Evolutionary conservation across 2,888 invertebrate genomes (phyloP), one percentile per base, ranked within the genome.

Genomic region (Xestia ashworthii): DNA sequence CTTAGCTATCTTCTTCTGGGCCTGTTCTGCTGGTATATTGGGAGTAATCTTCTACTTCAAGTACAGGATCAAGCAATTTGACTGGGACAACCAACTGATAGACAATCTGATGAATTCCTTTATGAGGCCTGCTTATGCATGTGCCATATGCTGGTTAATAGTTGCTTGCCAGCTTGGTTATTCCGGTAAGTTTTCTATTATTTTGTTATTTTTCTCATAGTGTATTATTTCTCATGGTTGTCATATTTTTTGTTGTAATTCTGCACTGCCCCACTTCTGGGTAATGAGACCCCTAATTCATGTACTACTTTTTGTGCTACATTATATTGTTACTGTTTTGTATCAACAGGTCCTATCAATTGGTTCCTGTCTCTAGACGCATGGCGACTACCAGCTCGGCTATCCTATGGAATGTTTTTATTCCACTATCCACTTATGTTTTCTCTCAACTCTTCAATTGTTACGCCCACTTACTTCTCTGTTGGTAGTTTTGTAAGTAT

Each of bases 331-430:
- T 58, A 6, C 19, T 66, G 0, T 62, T 9, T 0, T 14, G 14
- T 1, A 38, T 79, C 53, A 41, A 0, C 80, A 87, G 87, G 85
- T 80, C 87, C 87, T 3, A 75, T 87, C 0, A 87, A 87, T 83
- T 93, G 92, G 91, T 90, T 96, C 70, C 80, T 96, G 25, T 93
- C 94, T 5, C 86, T 92, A 22, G 90, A 92, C 19, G 82, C 92
- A 11, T 96, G 95, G 90, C 91, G 93, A 84, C 93, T 87, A 60
- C 87, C 85, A 41, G 83, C 83, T 53, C 80, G 87, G 9, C 58
- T 87, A 1, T 73, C 95, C 0, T 97, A 96, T 80, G 94, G 94
- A 41, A 94, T 97, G 89, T 97, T 94, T 83, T 65, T 97, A 8
- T 86, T 95, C 6, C 96, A 97, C 87, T 89, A 94, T 14, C 79